These are phyloP conservation scores for Spilosoma lubricipeda DNA, from an alignment of 2,888 invertebrate species.

Conservation along the genomic window DNA sequence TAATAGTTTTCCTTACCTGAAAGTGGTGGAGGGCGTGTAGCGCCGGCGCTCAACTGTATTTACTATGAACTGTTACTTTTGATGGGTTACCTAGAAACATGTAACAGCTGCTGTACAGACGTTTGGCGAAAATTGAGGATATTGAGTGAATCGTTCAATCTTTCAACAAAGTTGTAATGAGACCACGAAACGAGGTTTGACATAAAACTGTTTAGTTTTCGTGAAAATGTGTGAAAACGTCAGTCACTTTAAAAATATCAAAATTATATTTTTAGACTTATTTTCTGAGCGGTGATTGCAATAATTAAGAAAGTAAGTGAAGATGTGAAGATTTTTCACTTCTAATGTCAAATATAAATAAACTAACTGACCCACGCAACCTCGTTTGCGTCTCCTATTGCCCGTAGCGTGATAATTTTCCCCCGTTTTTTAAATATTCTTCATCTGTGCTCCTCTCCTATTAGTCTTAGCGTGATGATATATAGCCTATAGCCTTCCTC, in stretches of 20 bases:
- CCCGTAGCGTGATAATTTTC: no score
- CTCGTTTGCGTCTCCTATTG: no score
- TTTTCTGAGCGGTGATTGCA: no score
- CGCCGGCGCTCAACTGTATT: slow-evolving; percentile 10
- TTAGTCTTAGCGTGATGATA: no score
- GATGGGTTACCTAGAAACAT: slow-evolving; percentile 13
- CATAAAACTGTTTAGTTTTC: neutral
- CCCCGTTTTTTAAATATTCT: no score
- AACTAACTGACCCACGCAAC: no score
- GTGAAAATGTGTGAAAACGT: neutral
- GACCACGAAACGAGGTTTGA: neutral
- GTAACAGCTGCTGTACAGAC: slow-evolving; percentile 6
- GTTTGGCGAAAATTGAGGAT: neutral
- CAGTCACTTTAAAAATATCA: neutral
- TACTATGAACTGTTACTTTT: slow-evolving; percentile 3
- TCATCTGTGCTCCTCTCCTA: no score
- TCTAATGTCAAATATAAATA: no score
- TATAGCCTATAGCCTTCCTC: no score
- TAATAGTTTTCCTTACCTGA: slow-evolving; percentile 13
- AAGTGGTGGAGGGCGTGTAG: neutral
- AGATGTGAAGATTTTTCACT: no score
- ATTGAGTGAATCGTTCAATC: neutral
- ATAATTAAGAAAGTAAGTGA: no score
- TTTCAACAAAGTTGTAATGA: neutral
- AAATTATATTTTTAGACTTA: no score